Evolutionary conservation across 1,140 invertebrate genomes (phyloP).

Genomic region (Ostrea denselamellosa): DNA sequence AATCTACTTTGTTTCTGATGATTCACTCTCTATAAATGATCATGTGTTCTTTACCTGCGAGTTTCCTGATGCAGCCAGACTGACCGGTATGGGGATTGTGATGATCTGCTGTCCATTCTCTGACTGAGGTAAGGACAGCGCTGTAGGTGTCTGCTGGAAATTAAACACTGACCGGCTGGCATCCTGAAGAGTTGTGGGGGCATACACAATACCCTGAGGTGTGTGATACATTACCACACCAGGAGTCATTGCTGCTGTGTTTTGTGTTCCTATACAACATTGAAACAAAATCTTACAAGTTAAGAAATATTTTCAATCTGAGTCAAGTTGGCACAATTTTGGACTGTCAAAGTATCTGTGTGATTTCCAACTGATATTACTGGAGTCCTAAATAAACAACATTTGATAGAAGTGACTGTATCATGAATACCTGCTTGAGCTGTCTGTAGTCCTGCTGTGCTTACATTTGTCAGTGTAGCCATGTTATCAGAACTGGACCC

Average conservation of each 20-base stretch:
- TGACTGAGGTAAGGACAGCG: conserved; percentile 66
- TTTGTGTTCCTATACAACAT: conserved; percentile 30
- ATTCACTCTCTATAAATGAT: no score
- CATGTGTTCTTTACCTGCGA: conserved; percentile 58
- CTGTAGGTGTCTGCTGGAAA: conserved; percentile 70
- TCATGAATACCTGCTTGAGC: conserved; percentile 7
- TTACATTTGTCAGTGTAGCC: conserved; percentile 3
- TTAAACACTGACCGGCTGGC: conserved; percentile 73
- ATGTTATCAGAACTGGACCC: conserved; percentile 7
- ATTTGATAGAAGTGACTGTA: no score
- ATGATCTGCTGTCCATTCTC: conserved; percentile 70
- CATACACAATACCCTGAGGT: conserved; percentile 78
- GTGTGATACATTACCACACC: conserved; percentile 79
- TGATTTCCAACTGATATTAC: no score
- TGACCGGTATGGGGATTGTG: conserved; percentile 72
- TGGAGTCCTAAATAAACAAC: no score
- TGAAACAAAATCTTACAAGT: no score
- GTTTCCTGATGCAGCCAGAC: conserved; percentile 56
- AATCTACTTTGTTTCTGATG: no score
- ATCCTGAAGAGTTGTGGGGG: conserved; percentile 65
- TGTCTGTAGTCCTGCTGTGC: conserved; percentile 15
- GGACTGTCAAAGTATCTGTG: no score
- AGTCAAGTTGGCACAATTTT: no score
- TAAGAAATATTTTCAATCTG: no score
- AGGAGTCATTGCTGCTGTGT: conserved; percentile 65